These are phyloP conservation scores for Pseudorasbora parva DNA, from an alignment of 2,113 vertebrate species.

Conservation along the genomic window DNA sequence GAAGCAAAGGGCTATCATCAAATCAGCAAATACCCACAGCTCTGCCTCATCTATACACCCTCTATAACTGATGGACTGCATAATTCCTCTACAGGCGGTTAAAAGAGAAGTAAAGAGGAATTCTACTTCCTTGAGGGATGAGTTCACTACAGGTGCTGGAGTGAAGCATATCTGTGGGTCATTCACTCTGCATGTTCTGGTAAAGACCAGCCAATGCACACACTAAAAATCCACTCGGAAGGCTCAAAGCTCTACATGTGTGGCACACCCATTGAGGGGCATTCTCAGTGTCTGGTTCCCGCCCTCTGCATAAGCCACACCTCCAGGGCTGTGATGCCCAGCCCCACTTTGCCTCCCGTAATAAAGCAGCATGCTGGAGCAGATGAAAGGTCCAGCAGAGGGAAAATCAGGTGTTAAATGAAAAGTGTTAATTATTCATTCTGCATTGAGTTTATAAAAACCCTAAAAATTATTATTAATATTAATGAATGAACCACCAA, in stretches of 20 bases:
- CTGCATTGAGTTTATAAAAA: not conserved
- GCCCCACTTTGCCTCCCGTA: conserved; percentile 58
- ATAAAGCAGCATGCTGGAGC: conserved; percentile 69
- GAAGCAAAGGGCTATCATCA: conserved; percentile 33
- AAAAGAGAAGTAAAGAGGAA: not conserved
- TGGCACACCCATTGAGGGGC: conserved; percentile 65
- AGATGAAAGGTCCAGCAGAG: conserved; percentile 46
- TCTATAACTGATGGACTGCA: not conserved
- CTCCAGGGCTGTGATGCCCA: conserved; percentile 53
- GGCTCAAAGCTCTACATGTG: conserved; percentile 46
- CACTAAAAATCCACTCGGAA: conserved; percentile 55
- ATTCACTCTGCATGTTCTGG: conserved; percentile 65
- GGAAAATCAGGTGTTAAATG: conserved; percentile 56
- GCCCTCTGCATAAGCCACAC: conserved; percentile 55
- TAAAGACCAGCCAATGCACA: conserved; percentile 60
- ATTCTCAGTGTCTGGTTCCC: conserved; percentile 50
- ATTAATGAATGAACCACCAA: conserved; percentile 10
- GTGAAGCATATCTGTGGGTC: conserved; percentile 60
- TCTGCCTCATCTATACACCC: conserved; percentile 33
- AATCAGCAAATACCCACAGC: conserved; percentile 57
- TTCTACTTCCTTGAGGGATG: not conserved
- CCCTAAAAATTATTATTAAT: conserved; percentile 31
- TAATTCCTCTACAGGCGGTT: not conserved
- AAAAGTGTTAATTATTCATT: conserved; percentile 32
- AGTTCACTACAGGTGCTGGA: not conserved